These are phyloP conservation scores for Pseudocheirus occidentalis DNA, from an alignment of 2,797 vertebrate genomes.

Conservation along the genomic window DNA sequence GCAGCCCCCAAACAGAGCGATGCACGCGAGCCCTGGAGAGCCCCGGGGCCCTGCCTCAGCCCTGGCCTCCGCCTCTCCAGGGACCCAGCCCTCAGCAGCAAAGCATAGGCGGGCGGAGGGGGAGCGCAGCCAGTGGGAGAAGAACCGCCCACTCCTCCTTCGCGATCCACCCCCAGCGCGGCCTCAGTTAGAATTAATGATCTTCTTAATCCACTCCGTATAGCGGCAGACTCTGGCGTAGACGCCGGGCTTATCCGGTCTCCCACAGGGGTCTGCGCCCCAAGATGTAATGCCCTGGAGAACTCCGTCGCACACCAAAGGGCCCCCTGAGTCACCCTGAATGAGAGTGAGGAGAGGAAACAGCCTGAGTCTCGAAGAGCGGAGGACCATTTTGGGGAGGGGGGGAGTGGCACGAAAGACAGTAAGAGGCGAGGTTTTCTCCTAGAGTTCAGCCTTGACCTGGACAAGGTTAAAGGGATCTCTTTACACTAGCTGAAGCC, in stretches of 20 bases:
- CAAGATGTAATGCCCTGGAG: conserved; percentile 85
- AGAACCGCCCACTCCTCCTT: neutral
- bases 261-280: conserved; percentile 77
- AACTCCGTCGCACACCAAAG: conserved; percentile 83
- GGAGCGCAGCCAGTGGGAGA: neutral
- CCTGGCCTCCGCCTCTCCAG: neutral
- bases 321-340: conserved; percentile 79
- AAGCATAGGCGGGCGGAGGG: conserved; percentile 23
- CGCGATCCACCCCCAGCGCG: neutral
- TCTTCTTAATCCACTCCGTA: conserved; percentile 73
- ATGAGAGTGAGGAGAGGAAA: neutral
- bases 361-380: neutral
- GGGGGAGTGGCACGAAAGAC: neutral
- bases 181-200: conserved; percentile 14
- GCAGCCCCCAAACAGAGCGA: neutral
- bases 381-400: accelerated
- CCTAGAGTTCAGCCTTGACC: neutral
- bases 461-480: neutral
- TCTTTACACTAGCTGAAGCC: neutral
- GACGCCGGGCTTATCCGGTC: conserved; percentile 71
- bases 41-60: too few species aligned
- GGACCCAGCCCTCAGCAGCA: neutral
- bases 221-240: conserved; percentile 76
- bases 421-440: neutral
- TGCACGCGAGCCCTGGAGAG: neutral